A percentile compares a stretch with the other conserved stretches of the same genome.
These are phyloP conservation scores for Pseudomyrmex sp. DNA, from an alignment of 1,140 invertebrate genomes.

Conservation along the genomic window DNA sequence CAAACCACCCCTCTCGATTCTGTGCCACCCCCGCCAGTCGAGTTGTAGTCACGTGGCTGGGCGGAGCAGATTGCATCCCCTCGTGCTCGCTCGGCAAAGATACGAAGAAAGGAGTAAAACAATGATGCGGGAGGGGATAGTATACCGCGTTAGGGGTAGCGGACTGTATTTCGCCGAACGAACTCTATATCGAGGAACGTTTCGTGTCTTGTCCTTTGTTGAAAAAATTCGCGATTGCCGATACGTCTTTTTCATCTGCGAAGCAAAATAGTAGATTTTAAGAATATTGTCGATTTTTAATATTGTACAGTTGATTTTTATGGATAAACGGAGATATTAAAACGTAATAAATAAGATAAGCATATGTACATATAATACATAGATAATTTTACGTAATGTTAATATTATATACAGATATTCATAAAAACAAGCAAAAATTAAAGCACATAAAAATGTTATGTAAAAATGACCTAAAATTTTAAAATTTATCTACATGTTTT, in stretches of 20 bases:
- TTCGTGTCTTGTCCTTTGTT: constrained; percentile 70
- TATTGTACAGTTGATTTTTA: not conserved
- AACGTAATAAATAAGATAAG: not conserved
- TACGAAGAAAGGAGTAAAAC: constrained; percentile 49
- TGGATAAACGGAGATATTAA: not conserved
- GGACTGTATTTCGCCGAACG: constrained; percentile 31
- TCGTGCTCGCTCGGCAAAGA: constrained; percentile 41
- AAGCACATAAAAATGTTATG: too few relatives aligned
- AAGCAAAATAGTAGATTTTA: constrained; percentile 13
- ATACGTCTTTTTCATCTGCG: constrained; percentile 30
- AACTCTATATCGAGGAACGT: constrained; percentile 69
- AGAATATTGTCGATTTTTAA: not conserved
- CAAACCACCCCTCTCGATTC: constrained; percentile 37
- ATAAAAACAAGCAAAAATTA: too few relatives aligned
- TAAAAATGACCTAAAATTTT: too few relatives aligned
- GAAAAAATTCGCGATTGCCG: constrained; percentile 68
- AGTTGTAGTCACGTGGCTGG: constrained; percentile 77
- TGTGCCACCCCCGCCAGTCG: constrained; percentile 12
- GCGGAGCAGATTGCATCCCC: constrained; percentile 77
- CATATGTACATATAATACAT: too few relatives aligned
- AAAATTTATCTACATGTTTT: too few relatives aligned
- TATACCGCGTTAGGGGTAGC: constrained; percentile 62
- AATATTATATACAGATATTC: too few relatives aligned
- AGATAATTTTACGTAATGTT: not conserved
- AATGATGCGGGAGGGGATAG: constrained; percentile 36